Conservation (phyloP, 2,797 vertebrate species). For the Eospalax fontanierii region DNA sequence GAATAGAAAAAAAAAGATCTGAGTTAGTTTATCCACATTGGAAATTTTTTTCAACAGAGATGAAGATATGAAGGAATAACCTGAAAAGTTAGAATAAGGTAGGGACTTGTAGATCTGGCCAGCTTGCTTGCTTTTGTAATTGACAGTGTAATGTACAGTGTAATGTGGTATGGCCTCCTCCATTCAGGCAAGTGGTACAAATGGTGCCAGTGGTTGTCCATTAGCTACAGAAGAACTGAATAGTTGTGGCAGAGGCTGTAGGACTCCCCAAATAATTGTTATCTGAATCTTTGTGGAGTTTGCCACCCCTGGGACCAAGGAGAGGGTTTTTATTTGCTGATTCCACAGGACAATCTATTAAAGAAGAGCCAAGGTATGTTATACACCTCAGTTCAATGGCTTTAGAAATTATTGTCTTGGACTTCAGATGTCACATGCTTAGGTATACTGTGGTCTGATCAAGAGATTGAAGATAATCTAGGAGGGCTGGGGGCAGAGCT, state of each 20-base stretch:
- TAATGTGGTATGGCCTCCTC: not conserved
- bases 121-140: constrained; percentile 12
- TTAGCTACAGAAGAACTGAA: not conserved
- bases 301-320: not conserved
- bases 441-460: not conserved
- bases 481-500: not conserved
- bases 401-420: not conserved
- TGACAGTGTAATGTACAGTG: not conserved
- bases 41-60: constrained; percentile 7
- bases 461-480: constrained; percentile 16
- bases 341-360: not conserved
- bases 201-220: not conserved
- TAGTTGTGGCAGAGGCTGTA: not conserved
- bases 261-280: not conserved
- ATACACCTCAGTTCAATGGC: constrained; percentile 20
- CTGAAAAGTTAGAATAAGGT: not conserved
- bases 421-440: not conserved
- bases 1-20: constrained; percentile 1
- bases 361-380: not conserved
- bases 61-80: constrained; percentile 1
- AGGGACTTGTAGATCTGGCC: not conserved
- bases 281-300: constrained; percentile 20
- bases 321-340: not conserved
- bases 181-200: not conserved
- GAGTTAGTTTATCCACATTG: not conserved